Conservation (phyloP, 2,888 invertebrate genomes). For the Lepidocyrtoides sp. region DNA sequence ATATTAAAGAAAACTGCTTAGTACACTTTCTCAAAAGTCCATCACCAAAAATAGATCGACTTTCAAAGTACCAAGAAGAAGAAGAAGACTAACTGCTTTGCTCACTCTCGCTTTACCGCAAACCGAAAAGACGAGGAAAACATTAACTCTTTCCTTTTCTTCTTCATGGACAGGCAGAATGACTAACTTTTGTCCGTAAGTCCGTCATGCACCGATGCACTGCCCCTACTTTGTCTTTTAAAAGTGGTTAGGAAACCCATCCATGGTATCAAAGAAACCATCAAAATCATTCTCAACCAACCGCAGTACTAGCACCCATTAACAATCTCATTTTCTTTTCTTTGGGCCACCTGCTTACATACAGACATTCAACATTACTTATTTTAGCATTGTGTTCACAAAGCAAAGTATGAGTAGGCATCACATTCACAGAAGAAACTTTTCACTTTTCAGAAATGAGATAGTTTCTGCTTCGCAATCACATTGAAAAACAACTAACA, state of each 20-base stretch:
- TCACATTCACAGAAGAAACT: slow-evolving; percentile 6
- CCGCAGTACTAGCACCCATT: slow-evolving; percentile 23
- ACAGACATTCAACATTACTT: too few species aligned
- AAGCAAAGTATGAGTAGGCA: neutral
- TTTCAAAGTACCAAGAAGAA: slow-evolving; percentile 9
- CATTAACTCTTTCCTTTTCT: slow-evolving; percentile 40
- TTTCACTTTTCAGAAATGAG: slow-evolving; percentile 45
- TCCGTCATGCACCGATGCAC: slow-evolving; percentile 30
- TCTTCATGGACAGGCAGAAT: slow-evolving; percentile 30
- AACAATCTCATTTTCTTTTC: slow-evolving; percentile 28
- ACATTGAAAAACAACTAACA: slow-evolving; percentile 5
- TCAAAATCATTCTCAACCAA: slow-evolving; percentile 31
- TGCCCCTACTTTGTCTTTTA: slow-evolving; percentile 17
- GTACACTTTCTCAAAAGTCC: slow-evolving; percentile 27
- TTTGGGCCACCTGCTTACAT: slow-evolving; percentile 42
- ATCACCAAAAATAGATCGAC: slow-evolving; percentile 27
- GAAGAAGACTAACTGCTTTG: slow-evolving; percentile 5
- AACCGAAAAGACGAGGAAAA: slow-evolving; percentile 32
- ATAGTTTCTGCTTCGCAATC: slow-evolving; percentile 31
- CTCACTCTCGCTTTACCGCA: neutral
- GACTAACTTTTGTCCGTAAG: slow-evolving; percentile 33
- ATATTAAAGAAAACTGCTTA: slow-evolving; percentile 47
- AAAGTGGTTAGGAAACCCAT: slow-evolving; percentile 17
- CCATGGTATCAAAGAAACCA: neutral
- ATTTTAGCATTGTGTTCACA: neutral